Percentiles rank a stretch among this genome's conserved stretches.
phyloP scores from a whole-genome alignment of 2,888 invertebrate species.

The Azorinus chamasolen region DNA sequence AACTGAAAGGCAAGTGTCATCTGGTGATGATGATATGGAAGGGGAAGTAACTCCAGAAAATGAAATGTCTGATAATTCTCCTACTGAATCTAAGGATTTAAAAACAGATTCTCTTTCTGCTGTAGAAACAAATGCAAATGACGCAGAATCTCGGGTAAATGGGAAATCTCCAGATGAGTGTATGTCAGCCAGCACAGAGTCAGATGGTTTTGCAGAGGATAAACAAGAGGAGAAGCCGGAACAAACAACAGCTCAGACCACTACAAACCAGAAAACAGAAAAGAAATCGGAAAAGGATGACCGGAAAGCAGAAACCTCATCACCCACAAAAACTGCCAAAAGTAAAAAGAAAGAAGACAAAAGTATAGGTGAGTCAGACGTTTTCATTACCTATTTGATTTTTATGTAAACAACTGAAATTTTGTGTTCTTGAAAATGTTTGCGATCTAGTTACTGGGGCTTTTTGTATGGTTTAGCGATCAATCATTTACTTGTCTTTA shows the following conservation, averaged over 20 bases:
- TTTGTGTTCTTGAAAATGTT: no score
- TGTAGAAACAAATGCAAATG: slow-evolving; percentile 19
- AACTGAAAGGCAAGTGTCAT: no score
- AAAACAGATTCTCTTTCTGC: slow-evolving; percentile 10
- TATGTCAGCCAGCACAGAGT: slow-evolving; percentile 65
- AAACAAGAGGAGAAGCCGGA: slow-evolving; percentile 33
- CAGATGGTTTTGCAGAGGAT: slow-evolving; percentile 63
- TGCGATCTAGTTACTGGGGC: no score
- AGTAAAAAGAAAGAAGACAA: slow-evolving; percentile 82
- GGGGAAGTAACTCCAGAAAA: slow-evolving; percentile 37
- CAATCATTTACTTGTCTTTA: no score
- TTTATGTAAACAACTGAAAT: no score
- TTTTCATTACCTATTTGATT: no score
- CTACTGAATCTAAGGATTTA: slow-evolving; percentile 14
- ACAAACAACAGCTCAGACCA: slow-evolving; percentile 2
- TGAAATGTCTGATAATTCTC: slow-evolving; percentile 16
- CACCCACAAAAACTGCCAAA: slow-evolving; percentile 62
- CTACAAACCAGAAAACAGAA: slow-evolving; percentile 22
- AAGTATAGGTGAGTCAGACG: slow-evolving; percentile 75
- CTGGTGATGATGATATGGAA: slow-evolving; percentile 8
- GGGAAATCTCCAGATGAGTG: slow-evolving; percentile 42
- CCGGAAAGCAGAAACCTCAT: slow-evolving; percentile 24
- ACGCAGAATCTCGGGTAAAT: slow-evolving; percentile 23
- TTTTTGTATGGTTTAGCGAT: no score
- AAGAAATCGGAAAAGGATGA: slow-evolving; percentile 18